Conservation (phyloP, 1,140 invertebrate species). For the Drosophila lini region DNA sequence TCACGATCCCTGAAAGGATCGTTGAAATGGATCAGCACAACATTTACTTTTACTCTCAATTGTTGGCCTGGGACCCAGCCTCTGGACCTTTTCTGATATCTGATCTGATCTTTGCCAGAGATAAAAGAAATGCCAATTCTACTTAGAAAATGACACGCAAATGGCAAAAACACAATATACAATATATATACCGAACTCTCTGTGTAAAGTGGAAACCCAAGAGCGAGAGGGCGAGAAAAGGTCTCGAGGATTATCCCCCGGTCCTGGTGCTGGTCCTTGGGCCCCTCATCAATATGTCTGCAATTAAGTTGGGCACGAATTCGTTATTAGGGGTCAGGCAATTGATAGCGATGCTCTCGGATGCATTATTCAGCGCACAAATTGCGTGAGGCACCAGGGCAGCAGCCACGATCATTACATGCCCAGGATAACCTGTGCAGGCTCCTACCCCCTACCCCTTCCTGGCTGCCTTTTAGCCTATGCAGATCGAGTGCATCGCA, state of each 20-base stretch:
- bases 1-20: slow-evolving; percentile 47
- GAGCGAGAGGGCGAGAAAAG: slow-evolving; percentile 8
- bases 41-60: slow-evolving; percentile 77
- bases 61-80: slow-evolving; percentile 30
- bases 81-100: slow-evolving; percentile 67
- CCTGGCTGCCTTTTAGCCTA: background rate
- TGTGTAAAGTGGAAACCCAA: slow-evolving; percentile 23
- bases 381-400: slow-evolving; percentile 60
- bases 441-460: slow-evolving; percentile 4
- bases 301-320: slow-evolving; percentile 66
- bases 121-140: slow-evolving; percentile 78
- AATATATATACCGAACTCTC: background rate
- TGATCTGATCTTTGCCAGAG: slow-evolving; percentile 54
- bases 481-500: slow-evolving; percentile 27
- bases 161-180: slow-evolving; percentile 46
- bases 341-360: slow-evolving; percentile 51
- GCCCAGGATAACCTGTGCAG: slow-evolving; percentile 51
- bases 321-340: slow-evolving; percentile 65
- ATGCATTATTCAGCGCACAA: slow-evolving; percentile 39
- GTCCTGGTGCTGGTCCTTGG: slow-evolving; percentile 1
- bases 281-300: slow-evolving; percentile 62
- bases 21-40: slow-evolving; percentile 62
- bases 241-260: slow-evolving; percentile 47
- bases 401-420: slow-evolving; percentile 54
- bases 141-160: slow-evolving; percentile 76